Conservation (phyloP, 2,113 vertebrate genomes). For the Psilopogon haemacephalus region DNA sequence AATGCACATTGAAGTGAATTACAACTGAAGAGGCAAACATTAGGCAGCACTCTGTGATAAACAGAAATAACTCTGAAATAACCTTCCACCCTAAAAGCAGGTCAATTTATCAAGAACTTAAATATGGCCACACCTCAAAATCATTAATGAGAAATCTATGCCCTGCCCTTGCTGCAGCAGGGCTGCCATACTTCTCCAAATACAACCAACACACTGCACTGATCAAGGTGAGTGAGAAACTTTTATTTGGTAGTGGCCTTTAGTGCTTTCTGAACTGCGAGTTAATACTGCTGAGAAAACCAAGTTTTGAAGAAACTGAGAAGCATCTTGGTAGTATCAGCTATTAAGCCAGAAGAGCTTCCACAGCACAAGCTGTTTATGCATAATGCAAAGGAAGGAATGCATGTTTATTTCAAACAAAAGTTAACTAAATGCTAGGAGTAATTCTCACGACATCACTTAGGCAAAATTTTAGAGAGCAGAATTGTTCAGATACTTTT, state of each 20-base stretch:
- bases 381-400: neutral
- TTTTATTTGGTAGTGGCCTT: neutral
- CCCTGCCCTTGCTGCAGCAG: neutral
- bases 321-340: neutral
- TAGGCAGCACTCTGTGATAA: neutral
- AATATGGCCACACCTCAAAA: neutral
- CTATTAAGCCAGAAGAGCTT: neutral
- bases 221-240: neutral
- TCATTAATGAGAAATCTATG: neutral
- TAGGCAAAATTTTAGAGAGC: neutral
- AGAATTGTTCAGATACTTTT: constrained; percentile 18
- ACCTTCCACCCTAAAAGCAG: neutral
- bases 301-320: neutral
- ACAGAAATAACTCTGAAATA: neutral
- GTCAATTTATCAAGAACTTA: neutral
- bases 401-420: neutral
- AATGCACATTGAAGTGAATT: neutral
- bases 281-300: neutral
- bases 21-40: neutral
- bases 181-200: neutral
- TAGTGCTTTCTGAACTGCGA: neutral
- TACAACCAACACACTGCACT: neutral
- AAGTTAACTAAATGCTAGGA: neutral
- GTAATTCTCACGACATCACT: constrained; percentile 24
- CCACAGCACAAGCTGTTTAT: neutral